These are phyloP conservation scores for Ctenicera cuprea DNA, from an alignment of 2,888 invertebrate genomes.

Conservation along the genomic window DNA sequence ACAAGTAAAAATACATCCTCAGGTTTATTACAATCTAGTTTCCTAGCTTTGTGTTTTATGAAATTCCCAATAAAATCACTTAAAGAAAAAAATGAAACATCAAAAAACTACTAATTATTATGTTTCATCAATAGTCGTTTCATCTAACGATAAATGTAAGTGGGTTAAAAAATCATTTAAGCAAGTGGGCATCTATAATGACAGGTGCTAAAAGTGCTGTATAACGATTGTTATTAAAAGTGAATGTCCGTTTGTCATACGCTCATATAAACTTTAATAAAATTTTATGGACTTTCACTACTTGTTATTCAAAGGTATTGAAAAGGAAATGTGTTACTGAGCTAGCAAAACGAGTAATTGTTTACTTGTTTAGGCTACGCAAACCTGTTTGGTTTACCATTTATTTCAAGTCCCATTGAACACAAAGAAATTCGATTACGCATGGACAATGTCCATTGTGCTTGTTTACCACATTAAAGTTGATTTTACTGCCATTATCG, in stretches of 20 bases:
- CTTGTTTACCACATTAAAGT: too few species aligned
- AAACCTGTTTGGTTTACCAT: constrained; percentile 11
- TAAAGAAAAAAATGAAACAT: too few species aligned
- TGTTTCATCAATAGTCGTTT: not conserved
- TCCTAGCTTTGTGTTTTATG: too few species aligned
- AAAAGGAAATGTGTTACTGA: constrained; percentile 35
- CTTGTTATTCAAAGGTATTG: constrained; percentile 13
- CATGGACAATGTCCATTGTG: not conserved
- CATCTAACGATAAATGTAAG: not conserved
- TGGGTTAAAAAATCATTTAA: not conserved
- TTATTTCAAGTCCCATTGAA: constrained; percentile 8
- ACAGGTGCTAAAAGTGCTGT: constrained; percentile 7
- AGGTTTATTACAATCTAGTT: too few species aligned
- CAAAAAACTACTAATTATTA: too few species aligned
- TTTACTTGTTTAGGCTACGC: constrained; percentile 17
- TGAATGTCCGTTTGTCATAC: constrained; percentile 22
- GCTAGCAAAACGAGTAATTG: constrained; percentile 7
- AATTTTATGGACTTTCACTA: constrained; percentile 37
- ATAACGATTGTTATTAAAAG: constrained; percentile 9
- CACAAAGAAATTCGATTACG: constrained; percentile 8
- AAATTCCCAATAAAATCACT: too few species aligned
- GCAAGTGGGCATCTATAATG: not conserved
- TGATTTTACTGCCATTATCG: too few species aligned
- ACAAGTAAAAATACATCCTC: too few species aligned
- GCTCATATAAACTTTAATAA: constrained; percentile 4